A percentile compares a stretch with the other conserved stretches of the same genome.
Conservation (phyloP, 1,140 invertebrate genomes). For the Centruroides vittatus region DNA sequence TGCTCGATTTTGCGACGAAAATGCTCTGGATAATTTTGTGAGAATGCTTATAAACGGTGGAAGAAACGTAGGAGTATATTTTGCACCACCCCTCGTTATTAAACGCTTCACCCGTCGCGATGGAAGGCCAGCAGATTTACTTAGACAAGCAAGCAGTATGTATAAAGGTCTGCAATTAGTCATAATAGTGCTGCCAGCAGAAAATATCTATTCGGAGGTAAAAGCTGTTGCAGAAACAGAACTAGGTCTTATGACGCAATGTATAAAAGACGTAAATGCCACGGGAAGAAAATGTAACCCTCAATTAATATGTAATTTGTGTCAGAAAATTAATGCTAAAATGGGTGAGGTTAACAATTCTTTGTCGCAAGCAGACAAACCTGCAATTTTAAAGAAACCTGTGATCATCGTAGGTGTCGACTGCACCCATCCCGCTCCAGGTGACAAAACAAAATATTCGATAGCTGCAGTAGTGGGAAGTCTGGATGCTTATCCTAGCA, state of each 20-base stretch:
- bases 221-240: slow-evolving; percentile 59
- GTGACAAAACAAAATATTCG: slow-evolving; percentile 54
- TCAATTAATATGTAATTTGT: slow-evolving; percentile 47
- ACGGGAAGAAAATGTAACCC: slow-evolving; percentile 20
- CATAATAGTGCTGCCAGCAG: background rate
- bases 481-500: slow-evolving; percentile 4
- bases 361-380: slow-evolving; percentile 10
- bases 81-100: background rate
- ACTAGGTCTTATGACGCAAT: slow-evolving; percentile 64
- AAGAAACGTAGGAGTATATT: background rate
- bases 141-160: background rate
- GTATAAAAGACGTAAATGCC: slow-evolving; percentile 48
- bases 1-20: background rate
- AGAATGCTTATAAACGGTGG: background rate
- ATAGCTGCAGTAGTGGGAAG: slow-evolving; percentile 49
- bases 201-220: slow-evolving; percentile 30
- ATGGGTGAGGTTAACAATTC: slow-evolving; percentile 56
- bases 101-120: background rate
- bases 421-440: slow-evolving; percentile 63
- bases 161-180: background rate
- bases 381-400: slow-evolving; percentile 26
- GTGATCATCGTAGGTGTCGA: slow-evolving; percentile 71
- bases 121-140: background rate
- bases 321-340: slow-evolving; percentile 73
- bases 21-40: background rate